A percentile compares a stretch with the other conserved stretches of the same genome.
Evolutionary conservation across 2,888 invertebrate species (phyloP).

Genomic region (Achlya flavicornis): DNA sequence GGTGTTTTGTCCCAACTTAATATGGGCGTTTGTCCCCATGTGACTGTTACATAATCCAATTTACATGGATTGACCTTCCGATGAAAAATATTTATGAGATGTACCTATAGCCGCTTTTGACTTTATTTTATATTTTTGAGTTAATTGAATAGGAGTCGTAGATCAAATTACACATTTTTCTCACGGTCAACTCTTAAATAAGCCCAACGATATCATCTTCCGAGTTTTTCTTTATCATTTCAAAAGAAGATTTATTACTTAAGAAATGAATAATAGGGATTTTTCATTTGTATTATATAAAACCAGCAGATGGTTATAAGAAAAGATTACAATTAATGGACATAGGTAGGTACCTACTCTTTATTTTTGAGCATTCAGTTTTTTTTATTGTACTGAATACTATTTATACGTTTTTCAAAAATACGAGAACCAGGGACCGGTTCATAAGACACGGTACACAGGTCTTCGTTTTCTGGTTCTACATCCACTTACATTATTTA

Average conservation of each 20-base stretch:
- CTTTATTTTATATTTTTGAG: slow-evolving; percentile 32
- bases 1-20: background rate
- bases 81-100: slow-evolving; percentile 31
- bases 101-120: slow-evolving; percentile 26
- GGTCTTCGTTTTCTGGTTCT: no score
- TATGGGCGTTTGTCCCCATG: background rate
- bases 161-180: slow-evolving; percentile 27
- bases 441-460: no score
- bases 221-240: slow-evolving; percentile 24
- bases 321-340: background rate
- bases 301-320: background rate
- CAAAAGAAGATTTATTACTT: slow-evolving; percentile 16
- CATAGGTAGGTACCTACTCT: background rate
- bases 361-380: no score
- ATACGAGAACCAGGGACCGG: no score
- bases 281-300: background rate
- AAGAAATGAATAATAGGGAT: background rate
- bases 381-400: no score
- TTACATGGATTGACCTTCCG: slow-evolving; percentile 10
- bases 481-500: no score
- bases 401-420: no score
- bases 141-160: slow-evolving; percentile 16
- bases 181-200: slow-evolving; percentile 8
- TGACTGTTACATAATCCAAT: background rate
- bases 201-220: slow-evolving; percentile 3